A percentile compares a stretch with the other conserved stretches of the same genome.
Evolutionary conservation across 2,888 invertebrate species (phyloP).

Genomic region (Ecliptopera silaceata): DNA sequence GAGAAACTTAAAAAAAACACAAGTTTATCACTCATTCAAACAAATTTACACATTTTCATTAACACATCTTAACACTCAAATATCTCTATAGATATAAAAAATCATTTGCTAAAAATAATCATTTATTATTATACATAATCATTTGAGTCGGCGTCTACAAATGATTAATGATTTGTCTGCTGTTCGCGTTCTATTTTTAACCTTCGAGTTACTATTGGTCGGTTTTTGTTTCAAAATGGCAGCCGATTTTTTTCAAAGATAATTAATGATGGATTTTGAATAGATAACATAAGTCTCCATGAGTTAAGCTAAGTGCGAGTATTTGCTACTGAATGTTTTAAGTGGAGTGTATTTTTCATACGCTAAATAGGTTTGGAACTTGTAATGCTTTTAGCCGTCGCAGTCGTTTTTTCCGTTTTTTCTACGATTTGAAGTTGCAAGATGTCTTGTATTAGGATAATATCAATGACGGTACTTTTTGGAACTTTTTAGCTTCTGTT

Average conservation of each 20-base stretch:
- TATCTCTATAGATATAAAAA: constrained; percentile 26
- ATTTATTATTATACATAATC: constrained; percentile 39
- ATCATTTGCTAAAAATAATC: constrained; percentile 26
- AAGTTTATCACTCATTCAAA: constrained; percentile 7
- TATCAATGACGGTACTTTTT: background rate
- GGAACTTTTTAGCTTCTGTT: background rate
- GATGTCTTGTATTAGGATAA: too few species aligned
- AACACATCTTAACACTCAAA: constrained; percentile 31
- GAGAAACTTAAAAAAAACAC: background rate
- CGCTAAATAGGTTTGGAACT: constrained; percentile 56
- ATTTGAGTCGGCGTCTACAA: constrained; percentile 48
- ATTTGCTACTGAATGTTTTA: constrained; percentile 62
- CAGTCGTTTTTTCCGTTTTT: constrained; percentile 11
- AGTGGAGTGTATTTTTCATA: constrained; percentile 65
- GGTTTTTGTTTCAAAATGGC: constrained; percentile 72
- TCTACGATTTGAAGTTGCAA: background rate
- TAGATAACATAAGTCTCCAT: constrained; percentile 60
- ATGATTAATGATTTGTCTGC: constrained; percentile 75
- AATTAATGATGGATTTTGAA: constrained; percentile 69
- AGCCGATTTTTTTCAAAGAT: constrained; percentile 73
- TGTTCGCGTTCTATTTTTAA: constrained; percentile 71
- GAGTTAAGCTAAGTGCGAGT: constrained; percentile 59
- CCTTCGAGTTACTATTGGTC: constrained; percentile 64
- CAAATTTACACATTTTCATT: background rate
- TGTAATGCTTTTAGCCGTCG: constrained; percentile 27